Conservation (phyloP, 2,888 invertebrate genomes). For the Pollenia amentaria region DNA sequence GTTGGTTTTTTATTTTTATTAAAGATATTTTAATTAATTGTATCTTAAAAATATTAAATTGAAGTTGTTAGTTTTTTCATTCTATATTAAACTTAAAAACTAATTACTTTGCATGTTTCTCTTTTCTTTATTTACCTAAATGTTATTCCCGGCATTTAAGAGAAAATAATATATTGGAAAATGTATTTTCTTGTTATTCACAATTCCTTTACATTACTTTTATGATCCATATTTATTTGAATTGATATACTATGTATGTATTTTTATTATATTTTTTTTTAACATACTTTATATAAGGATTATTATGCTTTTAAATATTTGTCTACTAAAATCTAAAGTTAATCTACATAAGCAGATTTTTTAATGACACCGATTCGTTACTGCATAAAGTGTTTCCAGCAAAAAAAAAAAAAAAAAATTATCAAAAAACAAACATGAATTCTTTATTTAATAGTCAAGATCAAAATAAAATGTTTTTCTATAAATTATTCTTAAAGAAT, state of each 20-base stretch:
- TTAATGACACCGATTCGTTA: slow-evolving; percentile 43
- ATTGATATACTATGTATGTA: slow-evolving; percentile 7
- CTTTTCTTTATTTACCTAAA: slow-evolving; percentile 49
- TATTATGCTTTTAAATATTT: slow-evolving; percentile 62
- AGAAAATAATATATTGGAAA: slow-evolving; percentile 63
- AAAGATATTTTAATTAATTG: slow-evolving; percentile 11
- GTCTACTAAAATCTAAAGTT: slow-evolving; percentile 62
- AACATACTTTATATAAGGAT: slow-evolving; percentile 55
- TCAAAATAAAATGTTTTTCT: no score
- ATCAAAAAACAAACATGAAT: background rate
- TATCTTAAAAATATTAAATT: slow-evolving; percentile 63
- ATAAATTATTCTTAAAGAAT: no score
- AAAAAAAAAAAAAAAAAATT: background rate
- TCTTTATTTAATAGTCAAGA: no score
- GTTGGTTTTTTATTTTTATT: slow-evolving; percentile 36
- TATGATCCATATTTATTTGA: slow-evolving; percentile 5
- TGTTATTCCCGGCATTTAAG: slow-evolving; percentile 72
- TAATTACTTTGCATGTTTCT: slow-evolving; percentile 31
- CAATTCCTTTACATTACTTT: slow-evolving; percentile 65
- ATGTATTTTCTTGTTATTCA: slow-evolving; percentile 61
- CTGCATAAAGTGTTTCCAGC: slow-evolving; percentile 26
- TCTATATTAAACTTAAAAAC: slow-evolving; percentile 43
- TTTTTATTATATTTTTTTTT: slow-evolving; percentile 8
- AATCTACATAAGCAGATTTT: slow-evolving; percentile 13
- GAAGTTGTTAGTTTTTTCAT: slow-evolving; percentile 48